A percentile compares a stretch with the other conserved stretches of the same genome.
Evolutionary conservation across 2,797 vertebrate species (phyloP).

Genomic region (Cryptoblepharus egeriae): DNA sequence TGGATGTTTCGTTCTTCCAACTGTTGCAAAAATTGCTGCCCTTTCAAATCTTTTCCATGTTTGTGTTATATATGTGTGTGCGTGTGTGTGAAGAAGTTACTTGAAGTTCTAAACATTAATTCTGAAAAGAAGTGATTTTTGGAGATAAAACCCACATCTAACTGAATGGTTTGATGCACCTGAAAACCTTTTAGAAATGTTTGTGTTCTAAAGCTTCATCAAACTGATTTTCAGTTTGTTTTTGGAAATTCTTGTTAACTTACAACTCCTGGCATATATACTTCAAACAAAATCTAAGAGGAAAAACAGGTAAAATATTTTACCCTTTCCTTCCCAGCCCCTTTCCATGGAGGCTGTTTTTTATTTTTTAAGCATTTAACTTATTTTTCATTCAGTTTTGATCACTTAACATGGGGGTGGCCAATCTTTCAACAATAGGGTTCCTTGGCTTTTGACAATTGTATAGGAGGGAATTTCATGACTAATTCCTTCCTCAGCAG

Average conservation of each 20-base stretch:
- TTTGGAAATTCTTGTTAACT: neutral
- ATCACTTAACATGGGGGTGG: neutral
- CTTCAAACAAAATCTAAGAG: neutral
- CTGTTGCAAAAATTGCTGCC: conserved; percentile 34
- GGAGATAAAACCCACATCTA: neutral
- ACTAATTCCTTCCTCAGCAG: too few species aligned
- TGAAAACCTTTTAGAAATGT: neutral
- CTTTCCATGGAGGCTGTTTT: too few species aligned
- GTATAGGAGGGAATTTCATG: too few species aligned
- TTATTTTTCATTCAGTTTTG: conserved; percentile 4
- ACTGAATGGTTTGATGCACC: conserved; percentile 14
- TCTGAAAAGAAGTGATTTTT: conserved; percentile 9
- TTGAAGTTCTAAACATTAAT: conserved; percentile 2
- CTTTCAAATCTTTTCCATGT: neutral
- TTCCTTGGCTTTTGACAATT: too few species aligned
- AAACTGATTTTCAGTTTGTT: conserved; percentile 15
- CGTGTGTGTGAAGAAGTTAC: neutral
- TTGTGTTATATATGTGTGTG: neutral
- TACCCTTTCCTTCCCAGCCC: neutral
- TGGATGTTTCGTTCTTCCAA: conserved; percentile 46
- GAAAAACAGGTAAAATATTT: neutral
- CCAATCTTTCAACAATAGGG: too few species aligned
- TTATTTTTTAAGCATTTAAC: neutral
- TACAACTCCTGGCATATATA: neutral
- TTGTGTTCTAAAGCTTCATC: neutral